Conservation (phyloP, 2,113 vertebrate species). For the Phainopepla nitens region DNA sequence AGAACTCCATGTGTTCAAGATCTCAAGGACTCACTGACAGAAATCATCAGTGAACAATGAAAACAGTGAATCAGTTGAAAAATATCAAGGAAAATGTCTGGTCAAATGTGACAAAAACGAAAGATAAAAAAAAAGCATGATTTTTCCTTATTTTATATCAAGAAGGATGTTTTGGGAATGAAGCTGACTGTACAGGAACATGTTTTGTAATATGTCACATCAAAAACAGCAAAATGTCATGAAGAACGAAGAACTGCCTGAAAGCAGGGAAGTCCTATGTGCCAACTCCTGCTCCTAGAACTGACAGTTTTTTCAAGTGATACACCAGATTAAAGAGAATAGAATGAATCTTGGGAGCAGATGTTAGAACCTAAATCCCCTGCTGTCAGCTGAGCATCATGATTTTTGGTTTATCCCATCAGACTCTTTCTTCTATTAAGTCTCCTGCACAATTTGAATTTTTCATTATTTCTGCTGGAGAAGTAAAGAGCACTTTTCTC, state of each 20-base stretch:
- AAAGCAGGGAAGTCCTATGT: neutral
- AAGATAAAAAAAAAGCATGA: neutral
- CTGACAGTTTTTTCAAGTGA: constrained; percentile 31
- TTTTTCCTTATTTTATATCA: neutral
- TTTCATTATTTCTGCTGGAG: neutral
- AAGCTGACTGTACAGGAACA: neutral
- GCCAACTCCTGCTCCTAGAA: neutral
- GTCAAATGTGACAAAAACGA: neutral
- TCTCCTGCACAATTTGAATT: neutral
- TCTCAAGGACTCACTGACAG: neutral
- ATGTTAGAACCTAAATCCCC: constrained; percentile 14
- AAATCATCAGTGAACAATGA: neutral
- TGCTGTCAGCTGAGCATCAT: neutral
- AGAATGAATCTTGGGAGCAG: constrained; percentile 12
- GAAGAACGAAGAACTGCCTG: neutral
- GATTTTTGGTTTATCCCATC: neutral
- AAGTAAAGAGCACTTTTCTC: neutral
- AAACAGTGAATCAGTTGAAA: neutral
- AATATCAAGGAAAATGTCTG: neutral
- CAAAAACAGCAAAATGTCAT: constrained; percentile 25
- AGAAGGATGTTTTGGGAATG: neutral
- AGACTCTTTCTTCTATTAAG: neutral
- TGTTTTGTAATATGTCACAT: constrained; percentile 25
- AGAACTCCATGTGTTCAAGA: neutral
- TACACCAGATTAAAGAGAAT: neutral